phyloP scores from a whole-genome alignment of 2,113 vertebrate species.

The Gallinago undulata region DNA sequence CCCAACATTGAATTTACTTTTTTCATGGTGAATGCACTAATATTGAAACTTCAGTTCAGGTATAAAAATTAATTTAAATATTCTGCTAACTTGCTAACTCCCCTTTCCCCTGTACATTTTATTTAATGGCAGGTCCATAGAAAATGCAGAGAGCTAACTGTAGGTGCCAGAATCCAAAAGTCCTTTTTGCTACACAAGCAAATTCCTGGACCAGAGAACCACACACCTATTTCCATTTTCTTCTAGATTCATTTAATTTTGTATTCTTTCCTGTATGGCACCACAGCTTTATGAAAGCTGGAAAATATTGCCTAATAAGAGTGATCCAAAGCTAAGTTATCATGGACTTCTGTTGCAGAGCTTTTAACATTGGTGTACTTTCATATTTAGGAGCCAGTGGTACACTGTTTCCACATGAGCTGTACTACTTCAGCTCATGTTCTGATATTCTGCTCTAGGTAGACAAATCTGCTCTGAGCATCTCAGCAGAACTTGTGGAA shows the following conservation, averaged over 20 bases:
- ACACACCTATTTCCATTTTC: neutral
- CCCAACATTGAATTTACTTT: neutral
- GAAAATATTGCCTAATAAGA: neutral
- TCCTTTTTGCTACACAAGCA: neutral
- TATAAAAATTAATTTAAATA: neutral
- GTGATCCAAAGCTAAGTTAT: neutral
- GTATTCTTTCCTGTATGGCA: neutral
- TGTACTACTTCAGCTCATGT: conserved; percentile 23
- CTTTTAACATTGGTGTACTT: neutral
- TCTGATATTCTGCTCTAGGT: conserved; percentile 27
- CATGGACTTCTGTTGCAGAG: neutral
- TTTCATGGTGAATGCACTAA: neutral
- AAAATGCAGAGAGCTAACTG: neutral
- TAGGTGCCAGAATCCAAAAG: neutral
- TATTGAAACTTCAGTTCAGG: neutral
- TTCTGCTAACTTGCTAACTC: neutral
- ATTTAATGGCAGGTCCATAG: neutral
- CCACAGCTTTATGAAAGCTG: neutral
- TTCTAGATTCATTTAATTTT: neutral
- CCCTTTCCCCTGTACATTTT: neutral
- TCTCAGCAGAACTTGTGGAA: conserved; percentile 54
- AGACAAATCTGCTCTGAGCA: conserved; percentile 36
- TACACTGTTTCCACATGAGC: neutral
- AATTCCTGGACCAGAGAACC: neutral
- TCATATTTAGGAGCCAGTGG: neutral